Conservation (phyloP, 1,140 invertebrate species). For the Polypedilum vanderplanki region DNA sequence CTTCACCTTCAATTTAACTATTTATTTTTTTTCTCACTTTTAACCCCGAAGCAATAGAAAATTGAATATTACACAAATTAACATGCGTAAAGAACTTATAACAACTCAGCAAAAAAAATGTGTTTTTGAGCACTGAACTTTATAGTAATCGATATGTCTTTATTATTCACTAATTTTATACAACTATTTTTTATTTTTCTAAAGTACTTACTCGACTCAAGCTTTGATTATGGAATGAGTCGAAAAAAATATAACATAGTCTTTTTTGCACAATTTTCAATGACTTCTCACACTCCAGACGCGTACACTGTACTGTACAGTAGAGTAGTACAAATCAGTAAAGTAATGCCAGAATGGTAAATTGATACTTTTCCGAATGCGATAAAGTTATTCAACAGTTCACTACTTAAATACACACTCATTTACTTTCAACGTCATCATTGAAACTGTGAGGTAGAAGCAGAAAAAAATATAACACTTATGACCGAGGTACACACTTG, state of each 20-base stretch:
- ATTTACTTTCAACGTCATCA: neutral
- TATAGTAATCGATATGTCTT: neutral
- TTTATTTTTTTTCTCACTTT: neutral
- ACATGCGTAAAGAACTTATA: neutral
- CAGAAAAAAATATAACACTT: neutral
- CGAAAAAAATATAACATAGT: neutral
- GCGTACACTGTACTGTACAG: neutral
- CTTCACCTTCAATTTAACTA: neutral
- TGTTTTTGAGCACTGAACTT: neutral
- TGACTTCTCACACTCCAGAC: neutral
- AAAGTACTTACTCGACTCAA: slow-evolving; percentile 17
- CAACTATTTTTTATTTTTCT: neutral
- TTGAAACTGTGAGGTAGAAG: neutral
- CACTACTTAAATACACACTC: neutral
- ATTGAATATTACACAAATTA: neutral
- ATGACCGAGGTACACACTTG: neutral
- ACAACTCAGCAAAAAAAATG: slow-evolving; percentile 8
- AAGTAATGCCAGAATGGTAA: slow-evolving; percentile 12
- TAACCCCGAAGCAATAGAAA: neutral
- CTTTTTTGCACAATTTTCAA: slow-evolving; percentile 7
- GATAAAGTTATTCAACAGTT: slow-evolving; percentile 16
- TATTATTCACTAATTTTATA: slow-evolving; percentile 6
- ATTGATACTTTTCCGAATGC: slow-evolving; percentile 8
- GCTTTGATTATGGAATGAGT: neutral
- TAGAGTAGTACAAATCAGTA: neutral